These are phyloP conservation scores for Oreochromis aureus DNA, from an alignment of 2,113 vertebrate species.

Conservation along the genomic window DNA sequence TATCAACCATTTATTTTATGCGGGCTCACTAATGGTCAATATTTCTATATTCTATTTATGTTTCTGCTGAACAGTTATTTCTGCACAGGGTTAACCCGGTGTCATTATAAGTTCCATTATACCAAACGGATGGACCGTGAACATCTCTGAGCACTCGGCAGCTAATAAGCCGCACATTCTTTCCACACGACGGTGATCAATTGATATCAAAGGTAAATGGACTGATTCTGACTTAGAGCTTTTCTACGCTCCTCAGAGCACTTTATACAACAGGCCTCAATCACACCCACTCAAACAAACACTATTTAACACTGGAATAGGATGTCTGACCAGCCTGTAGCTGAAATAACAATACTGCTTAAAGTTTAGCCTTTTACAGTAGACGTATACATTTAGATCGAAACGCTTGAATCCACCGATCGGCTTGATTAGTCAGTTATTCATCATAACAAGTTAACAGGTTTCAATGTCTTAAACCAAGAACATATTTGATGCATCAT, in stretches of 20 bases:
- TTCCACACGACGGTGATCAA: background rate
- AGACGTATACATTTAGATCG: rapidly evolving
- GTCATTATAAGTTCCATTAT: background rate
- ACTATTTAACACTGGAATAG: background rate
- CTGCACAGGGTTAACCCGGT: background rate
- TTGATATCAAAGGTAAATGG: background rate
- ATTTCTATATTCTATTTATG: background rate
- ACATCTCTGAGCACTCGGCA: background rate
- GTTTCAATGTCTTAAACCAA: background rate
- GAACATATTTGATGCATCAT: background rate
- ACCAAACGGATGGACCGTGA: background rate
- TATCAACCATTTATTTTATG: background rate
- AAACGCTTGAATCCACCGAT: rapidly evolving
- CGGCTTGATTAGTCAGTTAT: background rate
- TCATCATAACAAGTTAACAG: background rate
- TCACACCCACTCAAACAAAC: background rate
- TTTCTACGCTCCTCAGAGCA: background rate
- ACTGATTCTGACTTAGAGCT: background rate
- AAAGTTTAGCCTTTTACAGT: background rate
- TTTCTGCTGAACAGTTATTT: background rate
- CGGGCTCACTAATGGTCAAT: background rate
- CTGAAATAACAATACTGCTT: background rate
- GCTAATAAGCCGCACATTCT: background rate
- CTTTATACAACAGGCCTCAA: background rate
- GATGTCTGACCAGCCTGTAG: background rate